These are phyloP conservation scores for Pithys albifrons DNA, from an alignment of 2,113 vertebrate species.

Conservation along the genomic window DNA sequence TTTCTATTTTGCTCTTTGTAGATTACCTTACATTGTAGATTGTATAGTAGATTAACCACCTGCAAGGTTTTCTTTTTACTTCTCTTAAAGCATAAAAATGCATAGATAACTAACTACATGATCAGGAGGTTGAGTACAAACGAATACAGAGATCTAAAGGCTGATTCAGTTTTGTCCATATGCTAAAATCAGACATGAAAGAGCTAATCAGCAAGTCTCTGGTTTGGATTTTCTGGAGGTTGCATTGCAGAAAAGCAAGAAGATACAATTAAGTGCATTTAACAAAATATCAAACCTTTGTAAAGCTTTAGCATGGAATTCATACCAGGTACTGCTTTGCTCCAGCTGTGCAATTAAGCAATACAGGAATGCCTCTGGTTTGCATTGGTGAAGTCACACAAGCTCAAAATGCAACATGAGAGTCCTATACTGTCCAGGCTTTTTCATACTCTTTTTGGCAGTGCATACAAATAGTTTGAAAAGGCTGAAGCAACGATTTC, in stretches of 20 bases:
- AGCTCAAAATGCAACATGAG: background rate
- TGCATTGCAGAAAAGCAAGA: background rate
- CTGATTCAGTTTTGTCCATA: background rate
- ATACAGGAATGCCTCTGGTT: background rate
- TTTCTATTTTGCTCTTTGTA: background rate
- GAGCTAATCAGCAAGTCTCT: background rate
- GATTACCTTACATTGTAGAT: background rate
- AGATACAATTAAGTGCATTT: background rate
- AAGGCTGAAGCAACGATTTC: background rate
- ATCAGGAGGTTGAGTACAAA: background rate
- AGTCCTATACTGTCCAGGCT: background rate
- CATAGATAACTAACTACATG: background rate
- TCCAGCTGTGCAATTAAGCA: background rate
- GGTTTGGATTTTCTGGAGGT: background rate
- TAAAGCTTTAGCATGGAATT: background rate
- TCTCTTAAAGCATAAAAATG: background rate
- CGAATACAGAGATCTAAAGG: background rate
- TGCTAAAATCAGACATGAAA: background rate
- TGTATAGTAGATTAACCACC: background rate
- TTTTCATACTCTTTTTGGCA: background rate
- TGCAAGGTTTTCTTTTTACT: background rate
- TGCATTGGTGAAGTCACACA: background rate
- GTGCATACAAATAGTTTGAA: background rate
- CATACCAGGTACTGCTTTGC: background rate
- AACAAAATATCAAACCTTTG: background rate